Evolutionary conservation across 2,113 vertebrate species (phyloP).

Genomic region (Corythornis madagascariensis): DNA sequence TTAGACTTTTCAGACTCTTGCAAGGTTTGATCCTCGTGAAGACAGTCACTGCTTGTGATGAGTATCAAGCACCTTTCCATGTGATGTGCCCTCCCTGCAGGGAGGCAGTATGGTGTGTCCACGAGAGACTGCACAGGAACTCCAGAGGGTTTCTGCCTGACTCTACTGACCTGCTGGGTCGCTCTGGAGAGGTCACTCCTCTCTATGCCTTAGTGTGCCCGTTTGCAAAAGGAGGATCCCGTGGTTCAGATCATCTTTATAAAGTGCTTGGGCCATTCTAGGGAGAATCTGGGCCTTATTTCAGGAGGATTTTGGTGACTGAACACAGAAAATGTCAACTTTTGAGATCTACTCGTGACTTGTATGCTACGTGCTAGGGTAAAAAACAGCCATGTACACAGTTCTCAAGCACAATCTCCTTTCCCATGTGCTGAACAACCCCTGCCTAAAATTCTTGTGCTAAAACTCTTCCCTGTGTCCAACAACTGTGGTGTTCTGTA

Average conservation of each 20-base stretch:
- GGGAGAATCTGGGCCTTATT: background rate
- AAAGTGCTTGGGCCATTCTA: constrained; percentile 50
- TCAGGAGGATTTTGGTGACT: background rate
- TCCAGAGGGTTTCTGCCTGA: background rate
- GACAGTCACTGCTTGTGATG: constrained; percentile 5
- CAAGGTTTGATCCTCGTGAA: background rate
- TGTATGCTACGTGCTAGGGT: background rate
- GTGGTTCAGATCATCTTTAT: constrained; percentile 7
- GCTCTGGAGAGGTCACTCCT: background rate
- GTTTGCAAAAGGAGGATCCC: background rate
- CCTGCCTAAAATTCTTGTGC: background rate
- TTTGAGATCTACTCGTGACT: background rate
- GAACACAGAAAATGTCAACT: background rate
- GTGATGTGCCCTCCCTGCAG: background rate
- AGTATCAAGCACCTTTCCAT: constrained; percentile 57
- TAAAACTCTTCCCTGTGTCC: background rate
- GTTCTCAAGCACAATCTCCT: background rate
- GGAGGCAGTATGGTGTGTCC: background rate
- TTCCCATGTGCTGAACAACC: background rate
- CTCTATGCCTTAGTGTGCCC: background rate
- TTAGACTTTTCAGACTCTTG: constrained; percentile 12
- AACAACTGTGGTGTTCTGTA: background rate
- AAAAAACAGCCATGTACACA: background rate
- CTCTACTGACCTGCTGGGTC: background rate
- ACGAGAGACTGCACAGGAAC: constrained; percentile 11